A percentile compares a stretch with the other conserved stretches of the same genome.
Evolutionary conservation across 92 coral and sea anemone genomes (phyloP).

Genomic region (Epizoanthus scotinus): DNA sequence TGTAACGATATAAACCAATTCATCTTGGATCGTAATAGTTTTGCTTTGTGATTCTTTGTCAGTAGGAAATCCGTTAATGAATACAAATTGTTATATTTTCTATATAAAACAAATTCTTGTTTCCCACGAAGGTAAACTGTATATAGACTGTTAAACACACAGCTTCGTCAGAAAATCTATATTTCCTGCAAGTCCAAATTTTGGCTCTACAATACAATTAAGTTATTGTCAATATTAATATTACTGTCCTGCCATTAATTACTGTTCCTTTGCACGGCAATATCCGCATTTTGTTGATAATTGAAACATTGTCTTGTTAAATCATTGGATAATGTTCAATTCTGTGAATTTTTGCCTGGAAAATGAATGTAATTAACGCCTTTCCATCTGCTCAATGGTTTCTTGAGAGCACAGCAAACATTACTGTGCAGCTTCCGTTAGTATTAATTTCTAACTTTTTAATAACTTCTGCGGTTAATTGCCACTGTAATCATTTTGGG

Average conservation of each 20-base stretch:
- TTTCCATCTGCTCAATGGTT: constrained; percentile 6
- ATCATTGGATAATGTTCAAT: neutral
- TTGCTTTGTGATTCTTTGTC: neutral
- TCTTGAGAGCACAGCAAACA: neutral
- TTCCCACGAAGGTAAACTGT: neutral
- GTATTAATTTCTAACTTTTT: neutral
- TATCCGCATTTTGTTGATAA: neutral
- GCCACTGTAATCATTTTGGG: neutral
- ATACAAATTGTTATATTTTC: neutral
- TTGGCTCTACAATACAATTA: neutral
- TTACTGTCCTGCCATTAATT: neutral
- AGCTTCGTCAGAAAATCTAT: no score
- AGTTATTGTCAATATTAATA: neutral
- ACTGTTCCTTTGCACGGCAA: no score
- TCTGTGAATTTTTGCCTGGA: neutral
- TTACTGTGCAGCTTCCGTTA: neutral
- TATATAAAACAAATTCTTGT: neutral
- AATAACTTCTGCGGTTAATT: neutral
- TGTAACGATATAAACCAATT: neutral
- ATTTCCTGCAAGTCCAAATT: no score
- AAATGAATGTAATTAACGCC: neutral
- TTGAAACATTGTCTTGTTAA: neutral
- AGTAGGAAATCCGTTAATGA: neutral
- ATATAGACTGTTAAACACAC: neutral
- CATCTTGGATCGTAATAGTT: neutral